Evolutionary conservation across 2,888 invertebrate species (phyloP).

Genomic region (Corbicula japonica): DNA sequence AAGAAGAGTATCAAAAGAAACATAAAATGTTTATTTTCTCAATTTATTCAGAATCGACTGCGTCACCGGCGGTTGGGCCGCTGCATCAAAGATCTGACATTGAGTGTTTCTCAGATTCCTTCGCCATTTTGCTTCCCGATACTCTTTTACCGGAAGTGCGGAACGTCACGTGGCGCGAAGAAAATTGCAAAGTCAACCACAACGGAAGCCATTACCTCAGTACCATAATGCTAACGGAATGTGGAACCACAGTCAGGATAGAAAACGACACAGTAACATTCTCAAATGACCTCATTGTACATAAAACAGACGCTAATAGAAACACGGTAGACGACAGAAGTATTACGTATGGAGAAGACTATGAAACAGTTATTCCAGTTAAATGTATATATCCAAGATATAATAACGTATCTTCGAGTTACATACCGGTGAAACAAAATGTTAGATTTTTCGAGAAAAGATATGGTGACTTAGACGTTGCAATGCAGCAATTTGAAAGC

Average conservation of each 20-base stretch:
- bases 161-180: conserved; percentile 65
- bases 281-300: conserved; percentile 63
- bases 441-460: conserved; percentile 65
- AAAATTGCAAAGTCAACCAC: conserved; percentile 38
- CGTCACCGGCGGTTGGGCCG: conserved; percentile 42
- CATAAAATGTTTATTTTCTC: not conserved
- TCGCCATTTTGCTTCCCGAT: conserved; percentile 56
- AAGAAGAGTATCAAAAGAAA: no score
- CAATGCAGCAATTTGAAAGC: conserved; percentile 59
- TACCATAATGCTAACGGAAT: conserved; percentile 46
- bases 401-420: conserved; percentile 48
- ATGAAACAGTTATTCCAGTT: conserved; percentile 64
- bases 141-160: conserved; percentile 39
- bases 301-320: conserved; percentile 23
- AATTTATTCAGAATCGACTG: conserved; percentile 12
- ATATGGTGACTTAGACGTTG: conserved; percentile 60
- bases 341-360: conserved; percentile 59
- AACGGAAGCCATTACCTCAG: conserved; percentile 64
- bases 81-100: conserved; percentile 60
- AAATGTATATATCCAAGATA: conserved; percentile 66
- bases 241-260: conserved; percentile 64
- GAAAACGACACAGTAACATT: conserved; percentile 59
- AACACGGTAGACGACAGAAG: not conserved
- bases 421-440: conserved; percentile 61
- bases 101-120: conserved; percentile 52